Conservation (phyloP, 1,140 invertebrate genomes). For the Capitella teleta region DNA sequence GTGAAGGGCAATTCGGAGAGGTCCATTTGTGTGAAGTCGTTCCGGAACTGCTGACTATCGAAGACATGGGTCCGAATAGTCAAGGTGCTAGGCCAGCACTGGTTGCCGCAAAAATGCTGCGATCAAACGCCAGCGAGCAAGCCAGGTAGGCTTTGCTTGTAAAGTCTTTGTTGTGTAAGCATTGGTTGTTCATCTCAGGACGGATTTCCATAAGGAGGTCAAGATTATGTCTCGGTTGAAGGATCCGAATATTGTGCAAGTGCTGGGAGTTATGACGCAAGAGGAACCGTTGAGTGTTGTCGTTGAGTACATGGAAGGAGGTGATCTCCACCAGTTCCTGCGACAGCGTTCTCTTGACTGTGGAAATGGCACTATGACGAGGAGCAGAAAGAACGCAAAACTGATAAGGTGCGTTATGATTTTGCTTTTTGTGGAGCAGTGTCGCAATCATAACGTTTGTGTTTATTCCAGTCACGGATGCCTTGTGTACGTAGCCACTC, state of each 20-base stretch:
- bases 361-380: too few relatives aligned
- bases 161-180: not conserved
- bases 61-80: not conserved
- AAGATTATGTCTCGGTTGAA: slow-evolving; percentile 69
- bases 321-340: slow-evolving; percentile 79
- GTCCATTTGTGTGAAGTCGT: slow-evolving; percentile 44
- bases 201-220: slow-evolving; percentile 80
- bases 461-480: slow-evolving; percentile 56
- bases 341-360: slow-evolving; percentile 69
- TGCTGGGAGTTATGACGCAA: slow-evolving; percentile 70
- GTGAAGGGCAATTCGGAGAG: slow-evolving; percentile 68
- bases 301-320: slow-evolving; percentile 80
- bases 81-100: slow-evolving; percentile 42
- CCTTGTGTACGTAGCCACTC: slow-evolving; percentile 70
- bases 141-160: slow-evolving; percentile 53
- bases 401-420: not conserved
- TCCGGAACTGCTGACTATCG: not conserved
- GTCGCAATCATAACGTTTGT: not conserved
- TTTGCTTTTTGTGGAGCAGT: not conserved
- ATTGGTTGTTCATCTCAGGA: slow-evolving; percentile 44
- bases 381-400: too few relatives aligned
- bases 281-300: slow-evolving; percentile 75
- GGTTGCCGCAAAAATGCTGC: slow-evolving; percentile 65
- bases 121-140: slow-evolving; percentile 60
- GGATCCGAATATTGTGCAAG: slow-evolving; percentile 43